Percentiles rank a stretch among this genome's conserved stretches.
phyloP scores from a whole-genome alignment of 2,797 vertebrate genomes.

The Sebastes cheni region DNA sequence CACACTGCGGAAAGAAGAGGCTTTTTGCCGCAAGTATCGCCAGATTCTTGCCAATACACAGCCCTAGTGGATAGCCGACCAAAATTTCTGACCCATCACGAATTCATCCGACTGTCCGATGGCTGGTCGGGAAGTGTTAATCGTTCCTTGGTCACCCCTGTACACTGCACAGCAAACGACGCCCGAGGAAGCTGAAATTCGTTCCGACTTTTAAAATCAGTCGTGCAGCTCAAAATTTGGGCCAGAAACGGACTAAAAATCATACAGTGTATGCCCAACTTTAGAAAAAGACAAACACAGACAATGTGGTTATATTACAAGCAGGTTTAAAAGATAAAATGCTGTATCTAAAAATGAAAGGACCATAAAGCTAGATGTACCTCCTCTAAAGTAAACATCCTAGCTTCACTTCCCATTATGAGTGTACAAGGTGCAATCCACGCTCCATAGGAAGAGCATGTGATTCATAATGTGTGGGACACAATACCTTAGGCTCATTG shows the following conservation, averaged over 20 bases:
- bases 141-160: too few relatives aligned
- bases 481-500: constrained; percentile 75
- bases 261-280: background rate
- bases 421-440: constrained; percentile 69
- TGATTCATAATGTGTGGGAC: constrained; percentile 70
- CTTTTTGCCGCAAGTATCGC: too few relatives aligned
- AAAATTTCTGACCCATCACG: accelerated
- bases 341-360: background rate
- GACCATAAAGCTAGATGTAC: constrained; percentile 61
- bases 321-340: constrained; percentile 13
- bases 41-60: too few relatives aligned
- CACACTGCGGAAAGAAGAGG: too few relatives aligned
- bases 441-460: constrained; percentile 67
- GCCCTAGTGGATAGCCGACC: too few relatives aligned
- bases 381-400: constrained; percentile 56
- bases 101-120: too few relatives aligned
- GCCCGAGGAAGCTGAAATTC: too few relatives aligned
- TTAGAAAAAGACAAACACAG: constrained; percentile 8
- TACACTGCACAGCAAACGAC: too few relatives aligned
- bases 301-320: constrained; percentile 25
- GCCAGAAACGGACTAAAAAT: too few relatives aligned
- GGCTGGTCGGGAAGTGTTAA: too few relatives aligned
- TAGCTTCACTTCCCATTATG: constrained; percentile 78
- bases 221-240: too few relatives aligned
- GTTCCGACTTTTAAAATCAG: too few relatives aligned